phyloP scores from a whole-genome alignment of 2,888 invertebrate species.

The Pelosia muscerda region DNA sequence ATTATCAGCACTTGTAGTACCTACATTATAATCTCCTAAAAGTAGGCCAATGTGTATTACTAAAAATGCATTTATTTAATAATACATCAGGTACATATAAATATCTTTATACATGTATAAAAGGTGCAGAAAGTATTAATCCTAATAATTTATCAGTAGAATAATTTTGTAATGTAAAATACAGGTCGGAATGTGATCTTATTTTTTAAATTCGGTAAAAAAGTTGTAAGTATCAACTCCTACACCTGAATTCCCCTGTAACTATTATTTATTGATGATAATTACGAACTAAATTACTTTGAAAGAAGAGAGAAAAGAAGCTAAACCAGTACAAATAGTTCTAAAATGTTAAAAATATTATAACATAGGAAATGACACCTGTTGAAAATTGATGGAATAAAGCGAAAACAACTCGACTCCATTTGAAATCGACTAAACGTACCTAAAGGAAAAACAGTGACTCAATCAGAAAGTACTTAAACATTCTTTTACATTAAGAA shows the following conservation, averaged over 20 bases:
- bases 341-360: too few relatives aligned
- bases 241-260: background rate
- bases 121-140: background rate
- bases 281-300: background rate
- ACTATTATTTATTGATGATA: background rate
- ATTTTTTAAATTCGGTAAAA: background rate
- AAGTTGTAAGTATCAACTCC: background rate
- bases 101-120: too few relatives aligned
- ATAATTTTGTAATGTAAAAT: background rate
- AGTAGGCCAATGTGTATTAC: background rate
- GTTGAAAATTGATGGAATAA: too few relatives aligned
- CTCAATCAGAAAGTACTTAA: background rate
- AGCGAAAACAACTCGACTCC: too few relatives aligned
- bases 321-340: too few relatives aligned
- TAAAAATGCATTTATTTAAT: background rate
- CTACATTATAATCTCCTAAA: background rate
- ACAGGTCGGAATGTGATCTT: background rate
- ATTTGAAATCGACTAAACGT: background rate
- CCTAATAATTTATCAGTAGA: background rate
- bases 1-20: background rate
- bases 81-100: background rate
- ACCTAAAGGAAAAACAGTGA: background rate
- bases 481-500: constrained; percentile 6
- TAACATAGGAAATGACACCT: too few relatives aligned
- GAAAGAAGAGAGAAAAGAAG: background rate